Base-by-base conservation (phyloP, 2,888 invertebrate genomes). In the Tipula confusa region DNA sequence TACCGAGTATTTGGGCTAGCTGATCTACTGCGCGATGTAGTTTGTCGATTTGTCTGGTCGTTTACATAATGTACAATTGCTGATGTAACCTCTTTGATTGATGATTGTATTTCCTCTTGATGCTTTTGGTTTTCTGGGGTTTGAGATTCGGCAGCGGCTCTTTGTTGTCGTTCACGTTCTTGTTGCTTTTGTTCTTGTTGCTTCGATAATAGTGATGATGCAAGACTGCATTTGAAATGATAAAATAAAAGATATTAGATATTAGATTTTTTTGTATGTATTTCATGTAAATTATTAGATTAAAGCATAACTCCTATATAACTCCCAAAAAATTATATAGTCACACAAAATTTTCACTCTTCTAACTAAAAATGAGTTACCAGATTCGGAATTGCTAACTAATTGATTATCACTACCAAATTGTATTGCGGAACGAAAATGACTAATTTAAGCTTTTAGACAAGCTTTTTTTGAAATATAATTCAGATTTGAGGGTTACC, bases 21-120 rank as follows among this genome's bases (percentile, higher is more conserved):
- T 84, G 89, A 89, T 85, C 89, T 87, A 85, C 89, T 87, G 89
- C 89, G 88, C 90, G 92, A 85, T 89, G 87, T 85, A 83, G 87
- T 86, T 80, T 83, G 85, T 92, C 93, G 83, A 90, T 91, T 84
- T 92, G 93, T 88, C 92, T 93, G 86, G 93, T 93, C 94, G 85
- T 94, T 94, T 85, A 97, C 96, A 91, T 96, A 97, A 89, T 97
- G 96, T 84, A 96, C 97, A 87, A 97, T 97, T 82, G 97, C 97
- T 86, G 96, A 96, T 85, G 97, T 97, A 86, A 97, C 97, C 90
- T 96, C 96, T 89, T 96, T 96, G 88, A 97, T 97, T 84, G 96
- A 96, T 85, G 95, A 93, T 88, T 95, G 95, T 85, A 96, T 95
- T 88, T 94, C 94, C 84, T 91, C 91, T 85, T 90, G 91, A 36